Base-by-base conservation (phyloP, 2,113 vertebrate species). In the Ceyx melanurus region DNA sequence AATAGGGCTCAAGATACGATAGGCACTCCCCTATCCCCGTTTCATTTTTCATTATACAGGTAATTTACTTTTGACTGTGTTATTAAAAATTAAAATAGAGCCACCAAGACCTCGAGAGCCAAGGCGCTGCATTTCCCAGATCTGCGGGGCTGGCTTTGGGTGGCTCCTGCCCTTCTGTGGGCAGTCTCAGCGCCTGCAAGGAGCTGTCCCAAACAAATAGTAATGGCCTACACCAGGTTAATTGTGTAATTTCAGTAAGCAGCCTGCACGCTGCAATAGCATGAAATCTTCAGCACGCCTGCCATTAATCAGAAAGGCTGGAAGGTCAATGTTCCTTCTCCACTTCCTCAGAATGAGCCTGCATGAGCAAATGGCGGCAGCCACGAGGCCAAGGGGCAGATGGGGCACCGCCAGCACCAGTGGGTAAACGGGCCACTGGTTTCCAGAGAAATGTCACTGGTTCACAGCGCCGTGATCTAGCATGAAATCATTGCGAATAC, bases 91-190 rank as follows among this genome's bases (percentile, higher is more conserved):
- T 6, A n/a, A 64, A 87, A 26, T 0, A 8, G 45, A 75, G 50
- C 23, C 0, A 0, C 6, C 0, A 0, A 21, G 64, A 19, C 1
- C 0, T 6, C 1, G 6, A 9, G 51, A 61, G 70, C 43, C 1
- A 9, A 40, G 68, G 61, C 1, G 3, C 71, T 40, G 56, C 28
- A 0, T 62, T 80, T 35, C 64, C 67, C 33, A 15, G 73, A 3
- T 2, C 78, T 22, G 19, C 5, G 1, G 43, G 75, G 17, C 60
- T 67, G 10, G 20, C 23, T 79, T 56, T 23, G 40, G 60, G 33
- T 80, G 42, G 16, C 68, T 87, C 28, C 43, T 60, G 78, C 35
- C 2, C 0, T 56, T 60, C 78, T 1, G 8, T 46, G 48, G 82
- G 64, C 42, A 42, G 22, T 21, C 68, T 26, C 8, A 2, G 29